Base-by-base conservation (phyloP, 2,113 vertebrate genomes). In the Xiphophorus couchianus region DNA sequence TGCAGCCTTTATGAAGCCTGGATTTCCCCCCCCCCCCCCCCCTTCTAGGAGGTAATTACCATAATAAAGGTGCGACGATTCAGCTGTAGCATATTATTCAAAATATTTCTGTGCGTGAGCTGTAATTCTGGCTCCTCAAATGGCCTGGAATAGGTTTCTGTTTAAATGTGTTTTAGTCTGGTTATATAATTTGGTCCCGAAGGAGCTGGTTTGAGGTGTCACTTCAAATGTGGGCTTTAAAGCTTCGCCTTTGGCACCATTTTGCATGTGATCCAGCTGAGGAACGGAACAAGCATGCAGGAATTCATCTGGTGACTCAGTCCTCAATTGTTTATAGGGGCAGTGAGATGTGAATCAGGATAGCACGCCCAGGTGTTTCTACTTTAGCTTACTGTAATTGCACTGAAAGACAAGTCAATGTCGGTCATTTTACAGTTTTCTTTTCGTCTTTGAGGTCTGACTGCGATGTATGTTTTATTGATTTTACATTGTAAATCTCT, bases 241-340 rank as follows among this genome's bases (percentile, higher is more conserved):
- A 84, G 87, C 80, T 77, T 84, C 42, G 76, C 82, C 51, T 73
- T 60, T 86, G 82, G 76, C 84, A 78, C 77, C 81, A 28, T 70
- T 48, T 77, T 82, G 74, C n/a, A 62, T 81, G 84, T 60, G 77
- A 82, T 69, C 65, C 74, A 76, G 75, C 77, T 27, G 69, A 73
- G 80, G 28, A 71, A 62, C 67, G 76, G 66, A 87, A 69, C 65
- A 65, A 71, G 82, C 83, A 85, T 73, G 72, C 76, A 78, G 81
- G 78, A 85, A 80, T 84, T 42, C 77, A 76, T 68, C 83, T 78
- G 58, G 88, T 90, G 90, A 92, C 73, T 93, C 90, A 29, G 66
- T 6, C 37, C 42, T 84, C 77, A 76, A 62, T 84, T 84, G 84
- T 89, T 90, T 77, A 85, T 78, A 81, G 65, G 83, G 84, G 86